Base-by-base conservation (phyloP, 2,888 invertebrate genomes). In the Catocala sponsa region DNA sequence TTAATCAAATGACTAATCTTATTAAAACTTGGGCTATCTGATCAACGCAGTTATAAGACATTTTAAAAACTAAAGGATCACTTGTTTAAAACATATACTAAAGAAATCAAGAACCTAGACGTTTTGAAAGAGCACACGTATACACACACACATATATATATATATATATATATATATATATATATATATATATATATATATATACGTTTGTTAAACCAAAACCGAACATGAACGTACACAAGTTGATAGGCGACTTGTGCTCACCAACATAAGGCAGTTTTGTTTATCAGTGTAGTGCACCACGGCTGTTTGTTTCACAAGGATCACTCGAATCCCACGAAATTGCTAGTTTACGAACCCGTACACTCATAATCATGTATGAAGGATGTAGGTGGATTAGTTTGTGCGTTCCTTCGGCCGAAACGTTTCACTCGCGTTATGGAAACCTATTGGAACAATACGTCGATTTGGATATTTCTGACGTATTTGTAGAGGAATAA, bases 271-370 rank as follows among this genome's bases (percentile, higher is more conserved):
- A 74, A 62, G 46, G 65, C 54, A 44, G 55, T 62, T 66, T 62
- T 64, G 68, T 25, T 25, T 25, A 25, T 25, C 25, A 25, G 25
- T 25, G 25, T 25, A 25, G 25, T 25, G 25, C 25, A 25, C 6
- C 35, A 38, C 35, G 46, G 65, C 54, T 41, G 54, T 63, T 66
- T 63, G 62, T 65, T 71, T 58, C 59, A 13, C 41, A 54, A 57
- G 48, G 59, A 67, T 54, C 62, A 51, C 35, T 61, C 50, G 59
- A 68, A 66, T 52, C 65, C 57, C 55, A 55, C 49, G 46, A 65
- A 70, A 78, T 69, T 55, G 63, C 54, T 75, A 72, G 67, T 68
- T 78, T 65, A 67, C 38, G 50, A 57, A 43, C 51, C 54, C 50
- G 59, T 54, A 65, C 35, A 56, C 60, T 53, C 63, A 50, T 65